These are phyloP conservation scores for Leptopilina syphax DNA, from an alignment of 2,888 invertebrate species.

Conservation along the genomic window DNA sequence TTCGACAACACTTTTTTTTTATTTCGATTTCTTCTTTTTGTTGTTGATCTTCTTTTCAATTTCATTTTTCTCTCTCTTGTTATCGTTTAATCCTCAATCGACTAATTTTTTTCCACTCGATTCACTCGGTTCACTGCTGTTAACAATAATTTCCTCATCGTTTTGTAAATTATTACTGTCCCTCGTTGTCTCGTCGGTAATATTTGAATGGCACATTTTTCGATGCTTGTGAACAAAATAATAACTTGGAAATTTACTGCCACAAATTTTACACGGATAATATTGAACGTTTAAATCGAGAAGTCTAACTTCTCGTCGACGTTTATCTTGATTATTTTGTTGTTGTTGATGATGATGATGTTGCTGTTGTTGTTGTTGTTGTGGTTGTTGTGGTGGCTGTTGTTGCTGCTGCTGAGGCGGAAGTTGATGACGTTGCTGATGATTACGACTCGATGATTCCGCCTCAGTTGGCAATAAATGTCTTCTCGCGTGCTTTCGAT, in stretches of 20 bases:
- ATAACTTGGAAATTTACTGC: slow-evolving; percentile 94
- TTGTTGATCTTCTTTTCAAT: too few species aligned
- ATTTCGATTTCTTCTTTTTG: too few species aligned
- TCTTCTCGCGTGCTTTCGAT: slow-evolving; percentile 86
- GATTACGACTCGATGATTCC: slow-evolving; percentile 45
- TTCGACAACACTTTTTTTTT: too few species aligned
- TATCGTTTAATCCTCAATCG: too few species aligned
- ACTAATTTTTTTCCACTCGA: background rate
- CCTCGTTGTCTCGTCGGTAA: slow-evolving; percentile 64
- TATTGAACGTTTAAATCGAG: slow-evolving; percentile 91
- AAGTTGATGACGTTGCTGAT: slow-evolving; percentile 2
- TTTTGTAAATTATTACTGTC: slow-evolving; percentile 40
- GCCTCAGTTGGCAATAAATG: slow-evolving; percentile 68
- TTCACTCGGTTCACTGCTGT: slow-evolving; percentile 59
- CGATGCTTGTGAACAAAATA: slow-evolving; percentile 96
- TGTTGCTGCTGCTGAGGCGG: too few species aligned
- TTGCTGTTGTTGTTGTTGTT: too few species aligned
- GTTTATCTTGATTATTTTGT: slow-evolving; percentile 47
- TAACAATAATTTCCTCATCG: slow-evolving; percentile 53
- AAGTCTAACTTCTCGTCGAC: slow-evolving; percentile 80
- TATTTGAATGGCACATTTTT: slow-evolving; percentile 88
- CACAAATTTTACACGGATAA: slow-evolving; percentile 95
- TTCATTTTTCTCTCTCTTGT: too few species aligned
- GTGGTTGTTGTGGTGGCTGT: too few species aligned
- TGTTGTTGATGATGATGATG: too few species aligned